Base-by-base conservation (phyloP, 2,113 vertebrate species). In the Litocranius walleri region DNA sequence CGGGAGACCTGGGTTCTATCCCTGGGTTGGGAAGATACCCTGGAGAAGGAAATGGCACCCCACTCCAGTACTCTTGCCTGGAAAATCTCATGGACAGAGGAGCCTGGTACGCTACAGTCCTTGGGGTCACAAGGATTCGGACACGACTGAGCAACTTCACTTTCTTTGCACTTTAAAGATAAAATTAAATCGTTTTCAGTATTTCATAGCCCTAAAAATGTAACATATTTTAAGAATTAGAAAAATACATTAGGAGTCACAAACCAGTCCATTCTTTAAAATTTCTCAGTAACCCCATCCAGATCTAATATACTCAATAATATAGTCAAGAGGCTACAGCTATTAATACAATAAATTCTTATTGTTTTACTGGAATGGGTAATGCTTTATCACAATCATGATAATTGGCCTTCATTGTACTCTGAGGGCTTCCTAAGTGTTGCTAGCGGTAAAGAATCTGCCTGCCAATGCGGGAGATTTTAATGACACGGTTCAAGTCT, bases 41-140 rank as follows among this genome's bases (percentile, higher is more conserved):
- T 74, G 67, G 19, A 71, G 64, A 40, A 74, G n/a, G n/a, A 3
- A 74, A 40, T 6, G 67, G n/a, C 19, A 23, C 11, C 19, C 19
- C 19, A 23, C 67, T 40, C 19, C n/a, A 23, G n/a, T 74, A 12
- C 67, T 40, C 10, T 40, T 74, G 67, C 67, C 19, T 40, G n/a
- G 19, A 74, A 23, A 40, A 40, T 40, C 67, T 23, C 67, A 36
- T 36, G n/a, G 67, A 40, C 0, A 0, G 19, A 74, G 67, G 10
- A 74, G 19, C 19, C 5, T 40, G n/a, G 67, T 40, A 40, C n/a
- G 67, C 67, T 71, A 23, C 33, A 40, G n/a, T 74, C 19, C 67
- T 13, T 74, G 67, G 67, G 67, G 10, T 74, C 0, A 0, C 67
- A 74, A 71, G 11, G n/a, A 40, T 10, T 40, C 0, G 0, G 67